These are phyloP conservation scores for Xenotilapia leptura DNA, from an alignment of 2,113 vertebrate species.

Conservation along the genomic window DNA sequence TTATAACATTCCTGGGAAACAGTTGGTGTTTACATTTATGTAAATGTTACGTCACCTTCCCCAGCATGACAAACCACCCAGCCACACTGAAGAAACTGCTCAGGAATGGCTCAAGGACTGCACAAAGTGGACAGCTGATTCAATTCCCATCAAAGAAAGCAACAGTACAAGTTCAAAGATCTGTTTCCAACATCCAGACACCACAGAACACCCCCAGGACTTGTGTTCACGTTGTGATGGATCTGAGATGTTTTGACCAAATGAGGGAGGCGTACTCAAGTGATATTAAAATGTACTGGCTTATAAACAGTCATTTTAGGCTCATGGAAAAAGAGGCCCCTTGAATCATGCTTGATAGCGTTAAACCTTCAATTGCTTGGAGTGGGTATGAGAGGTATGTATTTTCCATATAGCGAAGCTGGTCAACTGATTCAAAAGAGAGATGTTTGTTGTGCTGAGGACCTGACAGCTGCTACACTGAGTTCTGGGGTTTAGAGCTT, in stretches of 20 bases:
- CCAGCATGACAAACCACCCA: neutral
- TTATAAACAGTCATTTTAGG: neutral
- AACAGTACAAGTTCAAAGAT: neutral
- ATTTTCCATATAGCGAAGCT: slow-evolving; percentile 3
- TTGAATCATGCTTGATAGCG: neutral
- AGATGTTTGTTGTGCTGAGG: slow-evolving; percentile 27
- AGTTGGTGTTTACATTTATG: neutral
- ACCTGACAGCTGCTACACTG: slow-evolving; percentile 60
- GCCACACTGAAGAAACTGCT: neutral
- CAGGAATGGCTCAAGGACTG: neutral
- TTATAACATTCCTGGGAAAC: neutral
- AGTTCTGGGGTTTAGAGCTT: slow-evolving; percentile 43
- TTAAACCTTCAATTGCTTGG: neutral
- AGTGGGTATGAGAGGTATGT: neutral
- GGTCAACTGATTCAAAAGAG: slow-evolving; percentile 18
- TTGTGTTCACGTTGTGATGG: neutral
- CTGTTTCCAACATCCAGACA: neutral
- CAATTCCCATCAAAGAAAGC: neutral
- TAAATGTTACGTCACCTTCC: neutral
- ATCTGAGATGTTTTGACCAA: neutral
- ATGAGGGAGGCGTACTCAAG: neutral
- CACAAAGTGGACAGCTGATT: neutral
- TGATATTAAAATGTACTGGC: neutral
- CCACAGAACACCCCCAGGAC: neutral
- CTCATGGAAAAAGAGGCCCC: neutral